Percentiles rank a stretch among this genome's conserved stretches.
Evolutionary conservation across 1,140 invertebrate genomes (phyloP).

Genomic region (Drosophila guanche): DNA sequence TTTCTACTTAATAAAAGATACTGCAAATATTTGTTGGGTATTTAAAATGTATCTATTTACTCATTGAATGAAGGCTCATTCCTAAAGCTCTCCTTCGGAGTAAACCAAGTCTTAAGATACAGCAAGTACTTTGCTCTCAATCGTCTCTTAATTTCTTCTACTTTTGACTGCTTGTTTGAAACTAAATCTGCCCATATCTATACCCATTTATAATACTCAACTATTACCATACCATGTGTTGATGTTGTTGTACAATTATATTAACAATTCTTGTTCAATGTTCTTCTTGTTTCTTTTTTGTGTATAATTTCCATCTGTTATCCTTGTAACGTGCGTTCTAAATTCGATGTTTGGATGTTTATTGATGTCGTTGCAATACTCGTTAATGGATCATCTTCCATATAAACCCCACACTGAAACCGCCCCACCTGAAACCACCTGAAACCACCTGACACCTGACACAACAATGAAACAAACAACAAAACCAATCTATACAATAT

Average conservation of each 20-base stretch:
- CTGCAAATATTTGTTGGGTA: too few relatives aligned
- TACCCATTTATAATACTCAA: constrained; percentile 21
- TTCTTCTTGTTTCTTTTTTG: constrained; percentile 75
- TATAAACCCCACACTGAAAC: constrained; percentile 32
- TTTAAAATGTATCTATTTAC: too few relatives aligned
- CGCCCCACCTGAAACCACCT: constrained; percentile 24
- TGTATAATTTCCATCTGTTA: constrained; percentile 51
- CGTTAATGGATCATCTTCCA: constrained; percentile 43
- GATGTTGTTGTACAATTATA: constrained; percentile 52
- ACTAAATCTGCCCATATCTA: not conserved
- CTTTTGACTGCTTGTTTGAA: too few relatives aligned
- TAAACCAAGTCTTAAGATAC: too few relatives aligned
- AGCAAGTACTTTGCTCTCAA: too few relatives aligned
- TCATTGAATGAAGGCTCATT: too few relatives aligned
- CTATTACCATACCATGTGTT: constrained; percentile 3
- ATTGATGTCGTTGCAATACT: constrained; percentile 68
- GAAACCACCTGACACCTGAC: constrained; percentile 29
- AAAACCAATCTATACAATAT: constrained; percentile 15
- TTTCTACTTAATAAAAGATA: too few relatives aligned
- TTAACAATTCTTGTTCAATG: constrained; percentile 62
- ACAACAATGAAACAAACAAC: constrained; percentile 44
- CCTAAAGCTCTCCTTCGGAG: too few relatives aligned
- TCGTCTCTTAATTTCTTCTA: too few relatives aligned
- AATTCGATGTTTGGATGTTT: constrained; percentile 81
- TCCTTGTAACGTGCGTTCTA: constrained; percentile 52